Evolutionary conservation across 2,797 vertebrate species (phyloP).

Genomic region (Prionace glauca): DNA sequence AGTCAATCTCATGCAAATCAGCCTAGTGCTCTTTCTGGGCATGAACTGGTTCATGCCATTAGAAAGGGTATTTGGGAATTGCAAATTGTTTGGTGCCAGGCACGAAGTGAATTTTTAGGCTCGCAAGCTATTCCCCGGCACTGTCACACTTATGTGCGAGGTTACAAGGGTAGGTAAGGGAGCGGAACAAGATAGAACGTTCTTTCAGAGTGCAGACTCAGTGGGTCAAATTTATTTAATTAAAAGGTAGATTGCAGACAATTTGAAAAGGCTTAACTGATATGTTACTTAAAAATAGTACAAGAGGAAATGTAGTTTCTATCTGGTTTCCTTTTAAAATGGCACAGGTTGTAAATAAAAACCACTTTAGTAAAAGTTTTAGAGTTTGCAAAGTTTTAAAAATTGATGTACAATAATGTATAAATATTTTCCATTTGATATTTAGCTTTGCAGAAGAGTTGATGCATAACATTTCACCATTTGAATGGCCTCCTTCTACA

Average conservation of each 20-base stretch:
- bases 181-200: too few relatives aligned
- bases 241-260: not conserved
- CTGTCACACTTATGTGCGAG: too few relatives aligned
- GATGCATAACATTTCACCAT: not conserved
- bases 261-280: constrained; percentile 31
- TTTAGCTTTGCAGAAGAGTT: not conserved
- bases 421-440: not conserved
- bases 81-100: too few relatives aligned
- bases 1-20: too few relatives aligned
- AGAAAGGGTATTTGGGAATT: too few relatives aligned
- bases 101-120: too few relatives aligned
- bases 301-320: constrained; percentile 49
- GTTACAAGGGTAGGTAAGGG: too few relatives aligned
- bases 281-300: constrained; percentile 50
- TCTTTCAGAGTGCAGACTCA: too few relatives aligned
- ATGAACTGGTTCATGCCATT: too few relatives aligned
- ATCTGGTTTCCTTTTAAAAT: constrained; percentile 51
- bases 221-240: not conserved
- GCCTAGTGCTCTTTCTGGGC: too few relatives aligned
- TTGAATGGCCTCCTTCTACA: too few relatives aligned
- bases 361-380: not conserved
- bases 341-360: constrained; percentile 29
- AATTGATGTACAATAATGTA: not conserved
- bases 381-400: not conserved
- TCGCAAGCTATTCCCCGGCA: too few relatives aligned